These are phyloP conservation scores for Thunnus thynnus DNA, from an alignment of 2,113 vertebrate genomes.

Conservation along the genomic window DNA sequence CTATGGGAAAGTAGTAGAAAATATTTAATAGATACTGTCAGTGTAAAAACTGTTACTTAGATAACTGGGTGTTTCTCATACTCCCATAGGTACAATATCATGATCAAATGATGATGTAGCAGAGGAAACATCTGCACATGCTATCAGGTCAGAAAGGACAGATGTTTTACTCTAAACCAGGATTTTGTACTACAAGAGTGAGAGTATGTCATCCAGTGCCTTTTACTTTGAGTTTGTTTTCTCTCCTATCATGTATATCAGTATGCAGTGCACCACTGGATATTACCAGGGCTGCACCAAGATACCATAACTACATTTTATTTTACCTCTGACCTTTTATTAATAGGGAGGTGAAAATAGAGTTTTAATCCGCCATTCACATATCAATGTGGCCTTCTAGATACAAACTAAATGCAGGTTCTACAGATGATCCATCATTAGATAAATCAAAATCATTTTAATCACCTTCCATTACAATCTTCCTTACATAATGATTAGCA, in stretches of 20 bases:
- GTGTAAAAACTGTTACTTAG: no score
- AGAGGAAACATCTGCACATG: slow-evolving; percentile 33
- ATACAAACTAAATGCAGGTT: no score
- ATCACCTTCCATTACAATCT: neutral
- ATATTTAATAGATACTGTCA: no score
- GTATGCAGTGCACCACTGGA: neutral
- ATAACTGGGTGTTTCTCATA: neutral
- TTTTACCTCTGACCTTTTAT: no score
- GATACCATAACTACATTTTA: no score
- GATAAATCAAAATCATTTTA: neutral
- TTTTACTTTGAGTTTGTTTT: neutral
- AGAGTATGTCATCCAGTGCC: neutral
- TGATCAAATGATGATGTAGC: neutral
- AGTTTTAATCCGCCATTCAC: no score
- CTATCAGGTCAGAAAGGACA: neutral
- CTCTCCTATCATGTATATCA: neutral
- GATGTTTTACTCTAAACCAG: neutral
- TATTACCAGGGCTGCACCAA: neutral
- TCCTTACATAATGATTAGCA: neutral
- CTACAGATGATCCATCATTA: no score
- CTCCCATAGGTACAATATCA: neutral
- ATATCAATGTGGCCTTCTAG: no score
- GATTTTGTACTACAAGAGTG: neutral
- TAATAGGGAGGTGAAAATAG: no score
- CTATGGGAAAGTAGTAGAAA: no score